Conservation (phyloP, 2,113 vertebrate genomes). For the Calidris pugnax region DNA sequence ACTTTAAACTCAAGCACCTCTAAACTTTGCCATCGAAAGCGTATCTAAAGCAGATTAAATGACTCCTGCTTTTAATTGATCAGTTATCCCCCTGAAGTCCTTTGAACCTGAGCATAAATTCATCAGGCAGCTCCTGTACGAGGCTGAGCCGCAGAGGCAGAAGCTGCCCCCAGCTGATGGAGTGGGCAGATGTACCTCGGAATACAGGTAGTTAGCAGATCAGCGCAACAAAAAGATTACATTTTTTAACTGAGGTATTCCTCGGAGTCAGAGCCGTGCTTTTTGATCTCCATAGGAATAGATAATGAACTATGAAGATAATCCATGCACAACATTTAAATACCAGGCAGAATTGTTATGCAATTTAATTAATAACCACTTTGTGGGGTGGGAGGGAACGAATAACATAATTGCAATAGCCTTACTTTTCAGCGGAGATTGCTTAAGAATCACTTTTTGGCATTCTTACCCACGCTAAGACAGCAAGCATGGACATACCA, state of each 20-base stretch:
- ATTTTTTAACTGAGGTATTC: background rate
- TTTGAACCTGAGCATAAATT: background rate
- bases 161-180: background rate
- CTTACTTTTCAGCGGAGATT: background rate
- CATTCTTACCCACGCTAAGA: background rate
- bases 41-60: background rate
- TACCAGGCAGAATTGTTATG: background rate
- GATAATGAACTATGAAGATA: slow-evolving; percentile 25
- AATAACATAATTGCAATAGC: background rate
- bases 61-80: background rate
- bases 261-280: background rate
- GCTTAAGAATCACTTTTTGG: background rate
- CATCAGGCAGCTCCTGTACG: rapidly evolving
- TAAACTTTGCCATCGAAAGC: background rate
- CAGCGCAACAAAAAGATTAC: background rate
- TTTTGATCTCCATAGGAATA: background rate
- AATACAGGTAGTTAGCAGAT: background rate
- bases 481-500: background rate
- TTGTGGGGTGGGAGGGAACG: background rate
- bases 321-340: slow-evolving; percentile 12
- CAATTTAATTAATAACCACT: slow-evolving; percentile 5
- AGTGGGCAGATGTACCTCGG: background rate
- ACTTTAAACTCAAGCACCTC: background rate
- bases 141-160: background rate
- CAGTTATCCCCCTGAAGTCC: background rate